Conservation (phyloP, 1,140 invertebrate genomes). For the Rhagoletis zephyria region DNA sequence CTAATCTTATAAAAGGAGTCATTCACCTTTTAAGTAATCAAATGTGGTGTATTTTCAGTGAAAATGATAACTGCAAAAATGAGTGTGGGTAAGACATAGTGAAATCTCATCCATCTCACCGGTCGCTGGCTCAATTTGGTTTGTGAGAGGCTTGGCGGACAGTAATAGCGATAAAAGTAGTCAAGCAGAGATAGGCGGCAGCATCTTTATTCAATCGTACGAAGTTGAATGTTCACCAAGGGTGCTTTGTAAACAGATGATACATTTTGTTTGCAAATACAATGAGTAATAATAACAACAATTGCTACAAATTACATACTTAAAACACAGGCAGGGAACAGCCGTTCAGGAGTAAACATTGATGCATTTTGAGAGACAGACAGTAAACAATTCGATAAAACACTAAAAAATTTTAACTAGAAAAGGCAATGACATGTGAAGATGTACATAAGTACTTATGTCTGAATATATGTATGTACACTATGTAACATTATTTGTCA, state of each 20-base stretch:
- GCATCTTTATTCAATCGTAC: background rate
- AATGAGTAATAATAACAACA: background rate
- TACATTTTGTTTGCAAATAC: background rate
- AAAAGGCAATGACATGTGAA: background rate
- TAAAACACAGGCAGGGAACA: background rate
- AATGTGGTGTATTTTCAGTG: background rate
- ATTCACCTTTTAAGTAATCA: conserved; percentile 20
- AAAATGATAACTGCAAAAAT: conserved; percentile 9
- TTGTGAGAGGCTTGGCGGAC: background rate
- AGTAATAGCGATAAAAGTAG: background rate
- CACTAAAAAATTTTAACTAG: background rate
- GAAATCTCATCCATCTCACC: too few relatives aligned
- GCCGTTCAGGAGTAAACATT: conserved; percentile 4
- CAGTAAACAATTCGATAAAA: conserved; percentile 20
- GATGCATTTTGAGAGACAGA: background rate
- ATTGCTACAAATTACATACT: conserved; percentile 1
- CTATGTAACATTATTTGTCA: background rate
- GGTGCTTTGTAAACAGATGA: background rate
- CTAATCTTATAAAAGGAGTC: conserved; percentile 19
- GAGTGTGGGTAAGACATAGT: background rate
- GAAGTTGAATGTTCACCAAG: background rate
- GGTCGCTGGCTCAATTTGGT: background rate
- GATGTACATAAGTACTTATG: background rate
- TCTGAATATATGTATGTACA: background rate
- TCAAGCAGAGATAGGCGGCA: background rate